A percentile compares a stretch with the other conserved stretches of the same genome.
Conservation (phyloP, 2,888 invertebrate species). For the Mimumesa dahlbomi region DNA sequence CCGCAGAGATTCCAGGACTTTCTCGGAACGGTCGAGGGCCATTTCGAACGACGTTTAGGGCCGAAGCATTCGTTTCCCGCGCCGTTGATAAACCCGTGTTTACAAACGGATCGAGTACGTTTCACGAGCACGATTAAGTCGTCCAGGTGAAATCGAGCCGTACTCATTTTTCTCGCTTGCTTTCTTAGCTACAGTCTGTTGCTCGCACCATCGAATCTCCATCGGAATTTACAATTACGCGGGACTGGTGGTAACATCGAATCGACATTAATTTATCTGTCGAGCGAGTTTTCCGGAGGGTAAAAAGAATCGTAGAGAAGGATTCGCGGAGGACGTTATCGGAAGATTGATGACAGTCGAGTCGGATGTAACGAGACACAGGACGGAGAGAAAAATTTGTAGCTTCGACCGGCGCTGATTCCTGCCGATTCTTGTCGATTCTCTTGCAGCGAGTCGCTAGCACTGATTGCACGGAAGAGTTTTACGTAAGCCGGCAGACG, state of each 20-base stretch:
- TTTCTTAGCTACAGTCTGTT: no score
- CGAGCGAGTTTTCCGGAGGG: not conserved
- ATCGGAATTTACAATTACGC: no score
- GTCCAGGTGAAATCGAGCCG: constrained; percentile 38
- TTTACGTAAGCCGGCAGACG: constrained; percentile 59
- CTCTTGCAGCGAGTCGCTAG: not conserved
- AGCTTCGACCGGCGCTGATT: constrained; percentile 3
- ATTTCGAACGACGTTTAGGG: constrained; percentile 26
- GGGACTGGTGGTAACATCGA: no score
- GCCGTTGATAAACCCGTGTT: constrained; percentile 50
- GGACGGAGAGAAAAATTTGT: constrained; percentile 7
- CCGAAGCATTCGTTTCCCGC: constrained; percentile 30
- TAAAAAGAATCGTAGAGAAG: not conserved
- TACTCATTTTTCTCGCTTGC: constrained; percentile 29
- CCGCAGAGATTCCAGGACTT: constrained; percentile 64
- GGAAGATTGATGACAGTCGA: constrained; percentile 2
- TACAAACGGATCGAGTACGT: constrained; percentile 36
- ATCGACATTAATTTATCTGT: not conserved
- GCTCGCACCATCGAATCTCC: not conserved
- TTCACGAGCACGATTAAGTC: constrained; percentile 47
- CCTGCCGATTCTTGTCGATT: constrained; percentile 33
- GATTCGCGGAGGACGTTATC: constrained; percentile 4
- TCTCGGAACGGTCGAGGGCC: constrained; percentile 69
- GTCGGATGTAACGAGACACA: not conserved
- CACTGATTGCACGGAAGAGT: constrained; percentile 26